Evolutionary conservation across 2,113 vertebrate species (phyloP).

Genomic region (Menura novaehollandiae): DNA sequence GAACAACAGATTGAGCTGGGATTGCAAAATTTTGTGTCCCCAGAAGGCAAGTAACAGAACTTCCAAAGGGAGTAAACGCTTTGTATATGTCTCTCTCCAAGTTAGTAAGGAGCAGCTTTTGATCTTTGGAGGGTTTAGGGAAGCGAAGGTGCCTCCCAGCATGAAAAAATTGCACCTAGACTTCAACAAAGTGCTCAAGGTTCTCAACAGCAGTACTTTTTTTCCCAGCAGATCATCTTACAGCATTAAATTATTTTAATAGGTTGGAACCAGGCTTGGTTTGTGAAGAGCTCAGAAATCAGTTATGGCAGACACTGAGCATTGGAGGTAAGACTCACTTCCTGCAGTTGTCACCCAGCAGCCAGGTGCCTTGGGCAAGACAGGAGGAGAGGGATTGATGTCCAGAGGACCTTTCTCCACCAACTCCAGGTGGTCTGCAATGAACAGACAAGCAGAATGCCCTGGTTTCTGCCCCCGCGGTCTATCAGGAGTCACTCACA

Average conservation of each 20-base stretch:
- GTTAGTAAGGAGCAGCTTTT: slow-evolving; percentile 2
- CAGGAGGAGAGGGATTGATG: neutral
- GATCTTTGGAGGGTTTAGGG: slow-evolving; percentile 13
- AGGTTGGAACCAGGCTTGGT: neutral
- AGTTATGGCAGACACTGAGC: neutral
- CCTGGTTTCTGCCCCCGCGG: neutral
- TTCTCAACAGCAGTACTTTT: neutral
- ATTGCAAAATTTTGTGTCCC: slow-evolving; percentile 24
- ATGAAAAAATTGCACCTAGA: neutral
- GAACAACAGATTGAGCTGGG: neutral
- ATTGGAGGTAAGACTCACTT: neutral
- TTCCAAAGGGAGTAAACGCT: slow-evolving; percentile 5
- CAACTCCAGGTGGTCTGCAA: neutral
- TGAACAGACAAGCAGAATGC: neutral
- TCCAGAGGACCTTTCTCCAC: neutral
- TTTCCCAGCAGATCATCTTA: slow-evolving; percentile 4
- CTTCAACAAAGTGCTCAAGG: neutral
- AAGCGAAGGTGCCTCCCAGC: neutral
- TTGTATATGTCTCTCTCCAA: neutral
- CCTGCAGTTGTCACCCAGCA: neutral
- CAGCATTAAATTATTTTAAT: neutral
- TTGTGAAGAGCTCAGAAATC: neutral
- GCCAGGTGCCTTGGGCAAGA: neutral
- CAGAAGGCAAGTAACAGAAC: slow-evolving; percentile 22
- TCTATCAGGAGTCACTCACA: neutral